Percentiles rank a stretch among this genome's conserved stretches.
phyloP scores from a whole-genome alignment of 2,113 vertebrate genomes.

The Pipa parva region DNA sequence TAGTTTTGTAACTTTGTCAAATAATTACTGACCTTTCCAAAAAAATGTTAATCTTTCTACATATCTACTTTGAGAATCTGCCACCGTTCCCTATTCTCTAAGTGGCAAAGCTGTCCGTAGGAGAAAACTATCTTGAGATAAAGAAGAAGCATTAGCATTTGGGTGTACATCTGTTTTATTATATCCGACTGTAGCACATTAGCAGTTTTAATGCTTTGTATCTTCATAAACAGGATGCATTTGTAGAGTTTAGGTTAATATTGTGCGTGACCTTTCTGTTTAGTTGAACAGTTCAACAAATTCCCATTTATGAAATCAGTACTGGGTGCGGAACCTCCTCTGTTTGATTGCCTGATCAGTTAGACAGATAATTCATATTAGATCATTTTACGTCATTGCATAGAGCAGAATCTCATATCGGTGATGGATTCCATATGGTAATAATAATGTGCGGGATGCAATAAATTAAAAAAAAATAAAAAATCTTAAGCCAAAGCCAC shows the following conservation, averaged over 20 bases:
- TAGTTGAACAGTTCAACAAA: neutral
- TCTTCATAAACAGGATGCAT: slow-evolving; percentile 11
- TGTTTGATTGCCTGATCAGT: neutral
- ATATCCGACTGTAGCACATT: too few relatives aligned
- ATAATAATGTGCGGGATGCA: neutral
- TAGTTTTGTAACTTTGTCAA: too few relatives aligned
- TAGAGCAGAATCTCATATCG: neutral
- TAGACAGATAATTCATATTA: slow-evolving; percentile 6
- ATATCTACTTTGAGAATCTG: too few relatives aligned
- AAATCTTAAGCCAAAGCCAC: neutral
- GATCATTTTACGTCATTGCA: neutral
- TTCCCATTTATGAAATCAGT: neutral
- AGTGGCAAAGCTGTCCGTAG: too few relatives aligned
- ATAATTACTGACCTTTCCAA: too few relatives aligned
- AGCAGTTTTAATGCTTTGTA: too few relatives aligned
- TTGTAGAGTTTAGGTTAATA: slow-evolving; percentile 9
- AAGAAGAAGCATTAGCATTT: too few relatives aligned
- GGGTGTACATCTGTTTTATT: too few relatives aligned
- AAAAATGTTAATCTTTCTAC: too few relatives aligned
- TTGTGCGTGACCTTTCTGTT: slow-evolving; percentile 5
- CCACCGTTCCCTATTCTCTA: too few relatives aligned
- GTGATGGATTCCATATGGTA: slow-evolving; percentile 19
- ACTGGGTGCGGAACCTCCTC: slow-evolving; percentile 7
- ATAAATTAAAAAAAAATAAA: slow-evolving; percentile 30
- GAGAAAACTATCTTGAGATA: too few relatives aligned